Evolutionary conservation across 2,888 invertebrate species (phyloP), one percentile per base, ranked within the genome.

Genomic region (Yponomeuta sedellus): DNA sequence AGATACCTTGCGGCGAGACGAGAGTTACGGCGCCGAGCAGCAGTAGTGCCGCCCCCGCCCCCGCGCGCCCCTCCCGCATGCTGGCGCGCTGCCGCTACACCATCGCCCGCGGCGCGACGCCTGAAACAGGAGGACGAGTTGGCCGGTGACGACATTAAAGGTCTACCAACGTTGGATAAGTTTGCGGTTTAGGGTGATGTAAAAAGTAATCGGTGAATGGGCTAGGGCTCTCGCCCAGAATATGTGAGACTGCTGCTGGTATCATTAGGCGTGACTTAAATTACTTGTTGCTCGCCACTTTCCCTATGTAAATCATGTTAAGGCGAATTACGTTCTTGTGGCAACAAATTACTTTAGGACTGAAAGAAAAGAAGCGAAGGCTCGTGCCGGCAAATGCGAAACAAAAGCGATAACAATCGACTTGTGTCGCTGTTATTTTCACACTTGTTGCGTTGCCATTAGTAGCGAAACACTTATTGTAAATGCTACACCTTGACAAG

Each of bases 1-100:
- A 8, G 25, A 1, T 44, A 64, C 63, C 63, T 64, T 64, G 63
- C 40, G 40, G 63, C 40, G 40, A 40, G 63, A 19, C 44, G 63
- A 12, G 20, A 20, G 62, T 34, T 5, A 39, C 25, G 34, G 39
- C 11, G n/a, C 16, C 44, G 20, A 64, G 63, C 63, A 64, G 63
- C 20, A 64, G 44, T 20, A 64, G 44, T 2, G 20, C 20, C 44
- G 63, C 63, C 44, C 19, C 44, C 63, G 63, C 63, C 44, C 3
- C 44, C 61, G 19, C 22, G 58, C 20, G 58, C 61, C 34, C 28
- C 61, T 16, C 34, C 61, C 10, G 10, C 61, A 61, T 61, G 28
- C 20, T 22, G 22, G 61, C 61, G 28, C 12, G 16, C 28, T 34
- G n/a, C 61, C 28, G 61, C 28, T 12, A 10, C 61, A 11, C 58